These are phyloP conservation scores for Diadumene lineata DNA, from an alignment of 92 coral and sea anemone species.

Conservation along the genomic window DNA sequence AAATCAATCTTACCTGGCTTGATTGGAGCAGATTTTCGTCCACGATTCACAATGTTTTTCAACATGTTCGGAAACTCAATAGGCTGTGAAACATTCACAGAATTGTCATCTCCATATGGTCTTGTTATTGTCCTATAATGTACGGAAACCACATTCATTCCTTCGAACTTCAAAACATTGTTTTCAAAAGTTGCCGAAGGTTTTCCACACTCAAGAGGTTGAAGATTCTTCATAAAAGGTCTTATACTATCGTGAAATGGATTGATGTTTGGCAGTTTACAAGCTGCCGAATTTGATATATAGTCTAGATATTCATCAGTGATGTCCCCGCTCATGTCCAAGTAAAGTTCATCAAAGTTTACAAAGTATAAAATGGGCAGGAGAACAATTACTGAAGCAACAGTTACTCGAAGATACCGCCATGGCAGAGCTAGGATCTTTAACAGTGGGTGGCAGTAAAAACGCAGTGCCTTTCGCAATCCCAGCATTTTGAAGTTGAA, in stretches of 20 bases:
- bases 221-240: conserved; percentile 33
- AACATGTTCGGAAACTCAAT: conserved; percentile 22
- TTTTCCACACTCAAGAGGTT: conserved; percentile 29
- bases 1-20: conserved; percentile 40
- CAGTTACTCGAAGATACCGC: conserved; percentile 7
- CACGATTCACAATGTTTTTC: neutral
- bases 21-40: conserved; percentile 1
- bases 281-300: conserved; percentile 29
- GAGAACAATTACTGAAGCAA: neutral
- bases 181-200: conserved; percentile 51
- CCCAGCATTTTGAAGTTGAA: neutral
- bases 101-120: conserved; percentile 46
- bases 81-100: conserved; percentile 44
- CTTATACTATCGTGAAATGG: conserved; percentile 48
- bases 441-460: conserved; percentile 10
- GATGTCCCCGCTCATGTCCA: conserved; percentile 11
- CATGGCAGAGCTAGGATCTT: neutral
- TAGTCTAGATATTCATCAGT: conserved; percentile 26
- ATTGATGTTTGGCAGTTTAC: conserved; percentile 39
- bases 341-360: neutral
- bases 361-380: neutral
- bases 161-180: conserved; percentile 44
- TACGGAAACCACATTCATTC: conserved; percentile 49
- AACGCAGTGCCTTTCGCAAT: neutral
- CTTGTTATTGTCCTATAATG: conserved; percentile 52